These are phyloP conservation scores for Diarsia brunnea DNA, from an alignment of 2,888 invertebrate genomes.

Conservation along the genomic window DNA sequence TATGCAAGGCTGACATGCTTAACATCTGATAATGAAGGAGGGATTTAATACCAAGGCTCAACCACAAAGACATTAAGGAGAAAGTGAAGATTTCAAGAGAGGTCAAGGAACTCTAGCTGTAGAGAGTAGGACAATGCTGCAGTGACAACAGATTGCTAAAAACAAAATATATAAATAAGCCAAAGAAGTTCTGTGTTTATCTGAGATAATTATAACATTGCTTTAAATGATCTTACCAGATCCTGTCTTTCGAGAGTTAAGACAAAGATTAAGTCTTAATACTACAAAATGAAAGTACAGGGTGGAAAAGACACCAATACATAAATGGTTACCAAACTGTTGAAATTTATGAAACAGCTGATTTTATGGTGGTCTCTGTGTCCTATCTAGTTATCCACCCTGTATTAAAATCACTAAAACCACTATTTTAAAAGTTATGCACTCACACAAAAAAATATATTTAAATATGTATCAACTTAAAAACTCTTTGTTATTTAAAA, in stretches of 20 bases:
- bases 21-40: neutral
- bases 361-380: too few relatives aligned
- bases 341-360: too few relatives aligned
- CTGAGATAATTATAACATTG: neutral
- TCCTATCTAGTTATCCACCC: too few relatives aligned
- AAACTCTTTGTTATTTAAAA: neutral
- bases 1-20: neutral
- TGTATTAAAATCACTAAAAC: too few relatives aligned
- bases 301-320: too few relatives aligned
- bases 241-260: too few relatives aligned
- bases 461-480: neutral
- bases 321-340: too few relatives aligned
- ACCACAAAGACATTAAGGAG: neutral
- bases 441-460: neutral
- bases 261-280: neutral
- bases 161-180: neutral
- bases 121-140: constrained; percentile 4
- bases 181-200: neutral
- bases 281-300: neutral
- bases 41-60: neutral
- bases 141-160: neutral
- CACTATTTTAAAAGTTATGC: neutral
- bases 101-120: constrained; percentile 27
- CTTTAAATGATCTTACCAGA: neutral
- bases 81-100: constrained; percentile 19